A percentile compares a stretch with the other conserved stretches of the same genome.
Conservation (phyloP, 1,140 invertebrate species). For the Trachymyrmex septentrionalis region DNA sequence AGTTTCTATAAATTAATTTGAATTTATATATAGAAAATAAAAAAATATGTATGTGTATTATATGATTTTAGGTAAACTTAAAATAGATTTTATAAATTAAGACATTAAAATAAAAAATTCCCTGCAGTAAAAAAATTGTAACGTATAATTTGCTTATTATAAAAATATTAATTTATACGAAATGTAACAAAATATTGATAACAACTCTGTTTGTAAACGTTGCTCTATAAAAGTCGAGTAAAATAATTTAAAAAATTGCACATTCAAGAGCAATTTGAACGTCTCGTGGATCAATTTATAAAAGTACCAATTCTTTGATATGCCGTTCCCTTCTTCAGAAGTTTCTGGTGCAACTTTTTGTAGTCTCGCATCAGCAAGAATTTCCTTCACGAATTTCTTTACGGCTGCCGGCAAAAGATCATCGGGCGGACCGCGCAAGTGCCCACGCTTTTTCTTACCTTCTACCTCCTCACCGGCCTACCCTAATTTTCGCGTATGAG, state of each 20-base stretch:
- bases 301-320: constrained; percentile 17
- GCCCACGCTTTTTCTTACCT: constrained; percentile 61
- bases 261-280: neutral
- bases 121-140: neutral
- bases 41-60: neutral
- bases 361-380: constrained; percentile 44
- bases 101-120: neutral
- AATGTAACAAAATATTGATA: neutral
- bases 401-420: constrained; percentile 58
- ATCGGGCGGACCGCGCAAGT: constrained; percentile 36
- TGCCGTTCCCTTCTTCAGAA: constrained; percentile 6
- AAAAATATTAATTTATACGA: constrained; percentile 2
- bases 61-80: neutral
- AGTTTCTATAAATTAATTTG: neutral
- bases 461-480: constrained; percentile 51
- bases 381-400: constrained; percentile 65
- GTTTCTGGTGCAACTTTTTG: constrained; percentile 60
- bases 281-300: constrained; percentile 22
- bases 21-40: neutral
- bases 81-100: neutral
- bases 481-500: constrained; percentile 66
- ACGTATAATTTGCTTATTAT: neutral
- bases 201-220: constrained; percentile 2
- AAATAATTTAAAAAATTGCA: constrained; percentile 26
- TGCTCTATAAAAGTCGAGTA: neutral